Base-by-base conservation (phyloP, 2,888 invertebrate genomes). In the Anarsia innoxiella region DNA sequence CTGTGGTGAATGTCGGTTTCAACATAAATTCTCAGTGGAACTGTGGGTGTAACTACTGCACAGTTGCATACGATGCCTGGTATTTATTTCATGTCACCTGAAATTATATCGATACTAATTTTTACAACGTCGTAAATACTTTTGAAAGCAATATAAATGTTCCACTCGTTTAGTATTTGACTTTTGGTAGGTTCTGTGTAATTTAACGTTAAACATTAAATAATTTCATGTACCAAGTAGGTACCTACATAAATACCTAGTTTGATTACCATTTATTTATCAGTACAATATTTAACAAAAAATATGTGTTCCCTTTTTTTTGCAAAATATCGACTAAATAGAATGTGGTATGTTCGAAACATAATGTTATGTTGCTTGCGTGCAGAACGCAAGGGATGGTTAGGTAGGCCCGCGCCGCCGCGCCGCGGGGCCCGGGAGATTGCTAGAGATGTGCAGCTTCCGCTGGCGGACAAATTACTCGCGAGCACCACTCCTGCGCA, bases 11-110 rank as follows among this genome's bases (percentile, higher is more conserved):
- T 76, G 79, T 73, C 68, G 75, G 76, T 82, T 80, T 74, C 79
- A 59, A 78, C 75, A 82, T 82, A 83, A 82, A 84, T 80, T 77
- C 74, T 75, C 68, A 70, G 66, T 77, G 66, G 70, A 76, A 73
- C 76, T 69, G 82, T 84, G 79, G 82, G 82, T 82, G 83, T 84
- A 76, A 77, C 80, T 73, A 75, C 70, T 57, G 67, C 59, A 62
- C 66, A 54, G 70, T 72, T 68, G 72, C 67, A 69, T 69, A 61
- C 68, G 53, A 50, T 58, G 49, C 57, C 56, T 56, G 71, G 55
- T 76, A 75, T 76, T 73, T 74, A 80, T 76, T 73, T 68, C 60
- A 66, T 59, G 60, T 67, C 67, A 62, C 57, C 59, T 69, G 56
- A 69, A 68, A 75, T 41, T 71, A 69, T 70, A 69, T 66, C 63